Evolutionary conservation across 2,797 vertebrate species (phyloP).

Genomic region (Merluccius polli): DNA sequence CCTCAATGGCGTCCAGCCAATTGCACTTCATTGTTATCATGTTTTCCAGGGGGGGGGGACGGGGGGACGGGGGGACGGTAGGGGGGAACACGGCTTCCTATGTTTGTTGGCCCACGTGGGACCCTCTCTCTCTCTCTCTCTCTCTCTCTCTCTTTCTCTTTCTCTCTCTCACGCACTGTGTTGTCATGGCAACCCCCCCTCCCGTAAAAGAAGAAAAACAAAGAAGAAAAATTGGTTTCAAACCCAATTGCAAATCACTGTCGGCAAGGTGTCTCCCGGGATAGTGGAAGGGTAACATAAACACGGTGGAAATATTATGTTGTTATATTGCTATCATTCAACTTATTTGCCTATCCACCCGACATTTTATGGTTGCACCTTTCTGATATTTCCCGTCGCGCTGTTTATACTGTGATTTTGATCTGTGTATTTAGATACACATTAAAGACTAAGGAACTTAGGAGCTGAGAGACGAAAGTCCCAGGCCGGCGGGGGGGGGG

Average conservation of each 20-base stretch:
- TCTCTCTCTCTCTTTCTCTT: neutral
- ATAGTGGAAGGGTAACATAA: slow-evolving; percentile 23
- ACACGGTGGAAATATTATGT: slow-evolving; percentile 26
- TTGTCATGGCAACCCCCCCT: neutral
- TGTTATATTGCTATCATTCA: slow-evolving; percentile 37
- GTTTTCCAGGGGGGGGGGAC: slow-evolving; percentile 32
- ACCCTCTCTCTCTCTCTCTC: neutral
- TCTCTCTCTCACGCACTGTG: neutral
- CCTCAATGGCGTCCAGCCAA: slow-evolving; percentile 41
- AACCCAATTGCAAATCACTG: slow-evolving; percentile 37
- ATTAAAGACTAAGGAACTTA: neutral
- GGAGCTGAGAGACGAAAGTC: too few relatives aligned
- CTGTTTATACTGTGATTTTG: neutral
- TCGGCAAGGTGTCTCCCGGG: slow-evolving; percentile 23
- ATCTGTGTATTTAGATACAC: neutral
- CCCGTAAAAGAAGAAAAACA: slow-evolving; percentile 27
- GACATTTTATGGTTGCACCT: slow-evolving; percentile 27
- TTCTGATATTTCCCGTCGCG: neutral
- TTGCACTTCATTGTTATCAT: slow-evolving; percentile 56
- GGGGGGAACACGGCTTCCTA: neutral
- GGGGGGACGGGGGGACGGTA: too few relatives aligned
- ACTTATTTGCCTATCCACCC: slow-evolving; percentile 28
- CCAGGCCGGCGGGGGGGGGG: too few relatives aligned
- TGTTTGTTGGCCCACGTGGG: neutral
- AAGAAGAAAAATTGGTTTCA: slow-evolving; percentile 30